Evolutionary conservation across 1,140 invertebrate species (phyloP), one percentile per base, ranked within the genome.

Genomic region (Diachasmimorpha longicaudata): DNA sequence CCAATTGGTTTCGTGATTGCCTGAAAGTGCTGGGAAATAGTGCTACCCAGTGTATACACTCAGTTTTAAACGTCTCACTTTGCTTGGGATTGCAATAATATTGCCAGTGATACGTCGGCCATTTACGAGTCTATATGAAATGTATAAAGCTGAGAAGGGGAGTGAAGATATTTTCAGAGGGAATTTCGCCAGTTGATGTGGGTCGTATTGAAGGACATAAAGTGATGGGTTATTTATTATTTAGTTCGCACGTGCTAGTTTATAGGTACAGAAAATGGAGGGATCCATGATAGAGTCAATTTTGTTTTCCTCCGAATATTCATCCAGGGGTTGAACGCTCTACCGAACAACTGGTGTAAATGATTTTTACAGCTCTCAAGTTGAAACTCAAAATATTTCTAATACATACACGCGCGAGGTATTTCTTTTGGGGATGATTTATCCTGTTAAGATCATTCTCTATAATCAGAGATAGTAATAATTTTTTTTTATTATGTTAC

Each of bases 1-100:
- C 81, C 82, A 84, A 83, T 85, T 85, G 81, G 78, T 84, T 85
- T 83, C 82, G 80, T 83, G 84, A 84, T 85, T 85, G 81, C 79
- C 78, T 79, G 79, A 75, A 81, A 84, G 81, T 80, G 79, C 76
- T 73, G 42, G 70, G 48, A 75, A 81, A 81, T 63, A 25, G 58
- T 31, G 23, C 58, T 63, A 25, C 4, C 58, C n/a, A 16, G 13
- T 69, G 16, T 44, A 71, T 72, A 48, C 48, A 63, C 19, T 63
- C 58, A 25, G 11, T 63, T 63, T 63, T 63, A 63, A 31, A 63
- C 58, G 58, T 63, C 21, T 63, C 58, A 63, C 58, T 63, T 63
- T 63, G 9, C 21, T 63, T 25, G 2, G 4, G 23, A 6, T 9
- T 55, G n/a, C 52, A 79, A 79, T 78, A 75, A 80, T 67, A 79